These are phyloP conservation scores for Metallyticus violacea DNA, from an alignment of 2,888 invertebrate genomes.

Conservation along the genomic window DNA sequence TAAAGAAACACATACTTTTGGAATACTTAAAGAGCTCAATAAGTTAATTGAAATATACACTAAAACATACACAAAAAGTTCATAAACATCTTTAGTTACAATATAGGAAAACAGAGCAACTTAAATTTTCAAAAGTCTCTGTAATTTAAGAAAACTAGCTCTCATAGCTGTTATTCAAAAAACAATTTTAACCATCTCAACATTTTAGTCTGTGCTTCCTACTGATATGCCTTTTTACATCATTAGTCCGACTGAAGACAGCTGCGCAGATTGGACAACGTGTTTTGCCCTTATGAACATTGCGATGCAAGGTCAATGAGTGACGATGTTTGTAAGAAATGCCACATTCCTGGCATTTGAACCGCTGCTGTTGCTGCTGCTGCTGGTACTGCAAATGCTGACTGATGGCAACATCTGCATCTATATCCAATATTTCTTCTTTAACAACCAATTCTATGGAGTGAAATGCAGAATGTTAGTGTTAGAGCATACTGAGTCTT, in stretches of 20 bases:
- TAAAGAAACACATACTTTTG: no score
- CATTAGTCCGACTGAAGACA: slow-evolving; percentile 25
- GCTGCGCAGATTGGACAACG: slow-evolving; percentile 30
- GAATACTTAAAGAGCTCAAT: no score
- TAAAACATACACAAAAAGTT: no score
- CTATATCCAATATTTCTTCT: background rate
- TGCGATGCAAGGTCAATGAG: slow-evolving; percentile 29
- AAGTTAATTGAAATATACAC: no score
- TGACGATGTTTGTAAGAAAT: slow-evolving; percentile 25
- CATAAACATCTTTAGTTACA: no score
- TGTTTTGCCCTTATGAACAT: slow-evolving; percentile 31
- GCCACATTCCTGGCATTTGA: background rate
- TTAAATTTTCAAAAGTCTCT: no score
- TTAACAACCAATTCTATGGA: background rate
- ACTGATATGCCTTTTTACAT: slow-evolving; percentile 20
- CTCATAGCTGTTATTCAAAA: no score
- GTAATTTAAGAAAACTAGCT: no score
- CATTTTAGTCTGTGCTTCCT: background rate
- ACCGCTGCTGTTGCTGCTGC: background rate
- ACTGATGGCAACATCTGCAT: background rate
- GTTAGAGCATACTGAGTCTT: no score
- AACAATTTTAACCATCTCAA: no score
- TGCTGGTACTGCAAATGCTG: background rate
- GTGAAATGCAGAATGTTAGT: background rate
- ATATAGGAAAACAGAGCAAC: no score